Evolutionary conservation across 2,888 invertebrate species (phyloP).

Genomic region (Mesorhabditis sp.): DNA sequence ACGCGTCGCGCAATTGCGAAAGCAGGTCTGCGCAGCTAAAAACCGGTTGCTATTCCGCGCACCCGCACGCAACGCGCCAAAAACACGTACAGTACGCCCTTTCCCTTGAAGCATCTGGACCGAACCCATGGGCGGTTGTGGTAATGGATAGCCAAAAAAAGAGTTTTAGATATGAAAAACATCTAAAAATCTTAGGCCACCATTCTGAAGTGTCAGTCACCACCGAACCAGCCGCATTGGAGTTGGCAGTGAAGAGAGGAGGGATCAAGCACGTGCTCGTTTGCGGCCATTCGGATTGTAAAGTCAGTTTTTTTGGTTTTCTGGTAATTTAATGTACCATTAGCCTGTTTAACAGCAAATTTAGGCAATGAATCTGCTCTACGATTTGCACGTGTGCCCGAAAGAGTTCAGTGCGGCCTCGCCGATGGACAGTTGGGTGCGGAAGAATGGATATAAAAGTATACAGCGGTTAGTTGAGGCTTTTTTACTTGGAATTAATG

Average conservation of each 20-base stretch:
- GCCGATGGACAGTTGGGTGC: conserved; percentile 84
- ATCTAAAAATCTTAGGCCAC: conserved; percentile 20
- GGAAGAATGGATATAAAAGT: conserved; percentile 78
- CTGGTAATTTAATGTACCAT: background rate
- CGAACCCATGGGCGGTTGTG: no score
- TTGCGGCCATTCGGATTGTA: conserved; percentile 94
- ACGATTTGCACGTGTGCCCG: conserved; percentile 71
- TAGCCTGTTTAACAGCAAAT: conserved; percentile 10
- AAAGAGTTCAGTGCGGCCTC: conserved; percentile 62
- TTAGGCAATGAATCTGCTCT: conserved; percentile 83
- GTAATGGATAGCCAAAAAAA: no score
- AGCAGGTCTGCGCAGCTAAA: no score
- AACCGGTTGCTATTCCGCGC: no score
- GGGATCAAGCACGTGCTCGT: conserved; percentile 82
- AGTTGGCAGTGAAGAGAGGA: conserved; percentile 71
- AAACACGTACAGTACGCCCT: no score
- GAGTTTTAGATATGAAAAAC: no score
- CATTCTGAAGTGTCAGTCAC: conserved; percentile 68
- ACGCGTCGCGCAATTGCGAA: no score
- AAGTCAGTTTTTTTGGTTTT: conserved; percentile 61
- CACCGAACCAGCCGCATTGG: conserved; percentile 90
- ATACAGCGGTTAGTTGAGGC: conserved; percentile 66
- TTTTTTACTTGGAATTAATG: no score
- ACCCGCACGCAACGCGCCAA: no score
- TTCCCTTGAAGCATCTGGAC: no score